Base-by-base conservation (phyloP, 2,113 vertebrate genomes). In the Tauraco erythrolophus region DNA sequence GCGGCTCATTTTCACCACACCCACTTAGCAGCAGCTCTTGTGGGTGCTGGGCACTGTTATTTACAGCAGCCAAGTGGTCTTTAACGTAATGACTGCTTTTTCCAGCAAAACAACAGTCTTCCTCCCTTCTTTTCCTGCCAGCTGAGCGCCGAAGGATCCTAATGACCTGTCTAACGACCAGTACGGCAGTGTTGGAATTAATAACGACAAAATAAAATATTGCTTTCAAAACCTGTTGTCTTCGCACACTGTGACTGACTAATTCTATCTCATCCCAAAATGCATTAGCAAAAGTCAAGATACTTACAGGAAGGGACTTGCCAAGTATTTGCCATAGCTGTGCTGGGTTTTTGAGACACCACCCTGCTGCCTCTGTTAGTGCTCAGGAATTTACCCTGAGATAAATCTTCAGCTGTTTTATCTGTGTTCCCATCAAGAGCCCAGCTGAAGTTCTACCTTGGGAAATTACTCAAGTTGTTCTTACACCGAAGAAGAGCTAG, bases 1-100 rank as follows among this genome's bases (percentile, higher is more conserved):
- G 81, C 43, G 88, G 90, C 68, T 92, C 12, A 2, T 66, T 80
- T 91, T 94, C 62, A 84, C 97, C 97, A 96, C 98, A 96, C 97
- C 97, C 97, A 88, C 87, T 90, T 37, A 74, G 62, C 86, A 89
- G 83, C 53, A 79, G 91, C 92, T 72, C 39, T 82, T 95, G 88
- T 53, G 88, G 97, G 37, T 10, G 1, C 77, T 50, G 76, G 94
- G 61, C 68, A 64, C 87, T 93, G 91, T 84, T 94, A 96, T 97
- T 98, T 96, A 81, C 95, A 82, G 88, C 58, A 75, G 84, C 66
- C n/a, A 81, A 91, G 92, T 70, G 79, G 61, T 82, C 81, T 80
- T 89, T 68, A 91, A 77, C 10, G 3, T 91, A 94, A 95, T 84
- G 46, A 81, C 46, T 57, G 85, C 19, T 92, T 97, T 96, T 92